Base-by-base conservation (phyloP, 2,888 invertebrate genomes). In the Erebia palarica region DNA sequence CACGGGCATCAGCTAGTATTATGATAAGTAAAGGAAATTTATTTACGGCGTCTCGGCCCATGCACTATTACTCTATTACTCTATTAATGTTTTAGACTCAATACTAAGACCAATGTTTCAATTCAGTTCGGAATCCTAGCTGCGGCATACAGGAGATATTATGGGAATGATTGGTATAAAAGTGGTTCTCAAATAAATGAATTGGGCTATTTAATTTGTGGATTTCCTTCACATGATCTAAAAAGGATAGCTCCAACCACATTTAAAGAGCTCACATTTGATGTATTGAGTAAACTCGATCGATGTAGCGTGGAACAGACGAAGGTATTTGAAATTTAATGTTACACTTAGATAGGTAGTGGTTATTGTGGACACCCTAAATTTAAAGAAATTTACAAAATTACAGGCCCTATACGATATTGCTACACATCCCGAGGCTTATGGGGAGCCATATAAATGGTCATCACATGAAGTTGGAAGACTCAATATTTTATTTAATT, bases 371-470 rank as follows among this genome's bases (percentile, higher is more conserved):
- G 3, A 18, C 9, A 0, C 10, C 9, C 16, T 10, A 13, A 27
- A 27, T 27, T 21, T 3, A 21, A 58, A 10, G 10, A 21, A 57
- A 21, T 14, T 68, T n/a, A 27, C 14, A 53, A 67, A 65, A n/a
- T 88, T 86, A 42, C 82, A 93, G 92, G 84, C 85, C 65, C 81
- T 93, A 1, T 93, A 88, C 71, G 78, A 85, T 1, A 88, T 90
- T 69, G 92, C 92, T 10, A 83, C 80, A 59, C 82, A 90, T 71
- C 80, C 79, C 1, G 81, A 89, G 5, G 91, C 90, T 2, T 93
- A 90, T 69, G 91, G 87, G 3, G 81, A 82, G 69, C 92, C 92
- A 0, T 90, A 88, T 71, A 87, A 80, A 74, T 93, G 92, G 92
- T 85, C 91, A 13, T 89, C 91, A 8, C 87, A 91, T 79, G 91